Conservation (phyloP, 1,140 invertebrate species). For the Drosophila nasuta region DNA sequence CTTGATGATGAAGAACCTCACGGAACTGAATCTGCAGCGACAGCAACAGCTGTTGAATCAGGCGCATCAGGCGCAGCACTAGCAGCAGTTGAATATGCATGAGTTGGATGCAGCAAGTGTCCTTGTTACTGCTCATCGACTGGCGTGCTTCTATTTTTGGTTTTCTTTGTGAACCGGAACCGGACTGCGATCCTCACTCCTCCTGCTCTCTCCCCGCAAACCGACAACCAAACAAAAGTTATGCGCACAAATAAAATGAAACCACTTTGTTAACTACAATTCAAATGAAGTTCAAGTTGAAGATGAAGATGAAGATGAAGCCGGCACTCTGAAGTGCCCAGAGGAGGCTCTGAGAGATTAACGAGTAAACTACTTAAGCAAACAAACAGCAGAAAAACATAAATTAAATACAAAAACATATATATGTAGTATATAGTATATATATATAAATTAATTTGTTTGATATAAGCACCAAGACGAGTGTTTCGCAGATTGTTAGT, state of each 20-base stretch:
- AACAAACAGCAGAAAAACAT: neutral
- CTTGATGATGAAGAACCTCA: conserved; percentile 79
- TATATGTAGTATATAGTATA: conserved; percentile 5
- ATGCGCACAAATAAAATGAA: conserved; percentile 62
- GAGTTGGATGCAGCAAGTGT: neutral
- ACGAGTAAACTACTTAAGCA: conserved; percentile 34
- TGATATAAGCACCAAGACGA: conserved; percentile 46
- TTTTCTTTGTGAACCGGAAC: neutral
- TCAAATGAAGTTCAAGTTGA: conserved; percentile 5
- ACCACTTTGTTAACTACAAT: conserved; percentile 61
- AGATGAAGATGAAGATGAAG: neutral
- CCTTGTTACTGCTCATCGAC: conserved; percentile 4
- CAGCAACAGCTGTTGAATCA: conserved; percentile 67
- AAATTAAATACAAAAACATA: conserved; percentile 6
- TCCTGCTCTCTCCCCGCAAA: neutral
- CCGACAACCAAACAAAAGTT: conserved; percentile 52
- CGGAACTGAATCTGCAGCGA: conserved; percentile 64
- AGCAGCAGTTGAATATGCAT: conserved; percentile 22
- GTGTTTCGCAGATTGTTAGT: conserved; percentile 47
- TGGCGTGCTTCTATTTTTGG: conserved; percentile 5
- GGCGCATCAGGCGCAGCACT: conserved; percentile 33
- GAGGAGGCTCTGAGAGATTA: neutral
- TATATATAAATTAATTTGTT: conserved; percentile 47
- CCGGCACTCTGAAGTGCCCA: conserved; percentile 60
- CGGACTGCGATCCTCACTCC: neutral